phyloP scores from a whole-genome alignment of 2,888 invertebrate genomes.

The Dolomedes plantarius region DNA sequence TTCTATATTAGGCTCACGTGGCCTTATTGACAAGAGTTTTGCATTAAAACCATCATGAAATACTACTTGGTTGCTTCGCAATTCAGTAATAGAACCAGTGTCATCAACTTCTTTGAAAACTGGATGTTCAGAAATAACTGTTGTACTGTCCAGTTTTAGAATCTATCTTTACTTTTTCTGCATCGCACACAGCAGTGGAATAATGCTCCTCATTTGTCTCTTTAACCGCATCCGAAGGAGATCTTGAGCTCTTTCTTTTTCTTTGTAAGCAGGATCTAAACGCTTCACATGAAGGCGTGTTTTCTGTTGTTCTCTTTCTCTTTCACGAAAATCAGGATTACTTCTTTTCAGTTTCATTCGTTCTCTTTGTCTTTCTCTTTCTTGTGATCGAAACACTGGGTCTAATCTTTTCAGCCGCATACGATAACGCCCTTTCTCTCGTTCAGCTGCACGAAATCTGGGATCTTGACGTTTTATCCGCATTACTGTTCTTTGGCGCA shows the following conservation, averaged over 20 bases:
- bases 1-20: conserved; percentile 32
- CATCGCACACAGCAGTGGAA: conserved; percentile 11
- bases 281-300: conserved; percentile 48
- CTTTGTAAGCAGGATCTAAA: conserved; percentile 51
- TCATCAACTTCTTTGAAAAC: conserved; percentile 21
- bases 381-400: conserved; percentile 58
- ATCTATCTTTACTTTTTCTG: conserved; percentile 28
- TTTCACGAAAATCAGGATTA: conserved; percentile 60
- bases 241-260: conserved; percentile 56
- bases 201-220: conserved; percentile 36
- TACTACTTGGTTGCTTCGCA: conserved; percentile 34
- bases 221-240: conserved; percentile 38
- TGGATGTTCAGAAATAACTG: conserved; percentile 16
- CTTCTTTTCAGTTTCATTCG: conserved; percentile 64
- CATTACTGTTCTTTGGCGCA: conserved; percentile 64
- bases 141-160: conserved; percentile 12
- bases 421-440: conserved; percentile 59
- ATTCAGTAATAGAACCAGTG: conserved; percentile 6
- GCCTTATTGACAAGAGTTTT: conserved; percentile 34
- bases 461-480: conserved; percentile 63
- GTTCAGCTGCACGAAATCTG: conserved; percentile 52
- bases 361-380: conserved; percentile 56
- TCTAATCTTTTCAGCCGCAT: conserved; percentile 58
- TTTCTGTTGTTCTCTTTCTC: conserved; percentile 61
- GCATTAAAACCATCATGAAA: conserved; percentile 48